Percentiles rank a stretch among this genome's conserved stretches.
phyloP scores from a whole-genome alignment of 2,797 vertebrate genomes.

The Acipenser transmontanus region DNA sequence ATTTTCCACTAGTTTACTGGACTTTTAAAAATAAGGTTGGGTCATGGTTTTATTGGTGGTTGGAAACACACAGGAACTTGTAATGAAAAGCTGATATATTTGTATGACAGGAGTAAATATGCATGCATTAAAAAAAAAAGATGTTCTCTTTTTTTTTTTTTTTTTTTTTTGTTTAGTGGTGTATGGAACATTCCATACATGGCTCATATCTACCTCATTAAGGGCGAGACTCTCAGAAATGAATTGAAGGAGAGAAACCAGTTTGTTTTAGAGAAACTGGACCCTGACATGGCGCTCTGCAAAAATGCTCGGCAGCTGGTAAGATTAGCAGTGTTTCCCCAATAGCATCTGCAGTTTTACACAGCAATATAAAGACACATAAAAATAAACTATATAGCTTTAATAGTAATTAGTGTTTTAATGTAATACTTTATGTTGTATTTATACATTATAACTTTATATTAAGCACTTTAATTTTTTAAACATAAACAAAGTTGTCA shows the following conservation, averaged over 20 bases:
- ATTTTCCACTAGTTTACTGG: slow-evolving; percentile 1
- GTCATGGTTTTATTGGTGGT: slow-evolving; percentile 10
- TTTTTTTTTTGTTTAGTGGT: slow-evolving; percentile 62
- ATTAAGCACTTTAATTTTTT: no score
- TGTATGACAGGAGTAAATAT: slow-evolving; percentile 16
- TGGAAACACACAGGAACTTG: not conserved
- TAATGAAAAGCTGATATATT: slow-evolving; percentile 9
- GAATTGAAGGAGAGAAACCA: slow-evolving; percentile 87
- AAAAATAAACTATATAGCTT: no score
- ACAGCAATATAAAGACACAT: no score
- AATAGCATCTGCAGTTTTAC: no score
- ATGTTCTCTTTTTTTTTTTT: not conserved
- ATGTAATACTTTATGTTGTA: no score
- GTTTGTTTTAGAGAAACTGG: slow-evolving; percentile 87
- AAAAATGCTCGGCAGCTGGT: slow-evolving; percentile 89
- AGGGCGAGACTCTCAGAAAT: slow-evolving; percentile 73
- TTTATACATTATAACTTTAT: no score
- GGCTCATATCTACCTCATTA: slow-evolving; percentile 89
- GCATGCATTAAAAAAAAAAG: slow-evolving; percentile 15
- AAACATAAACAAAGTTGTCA: no score
- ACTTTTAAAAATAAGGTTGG: not conserved
- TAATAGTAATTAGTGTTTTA: no score
- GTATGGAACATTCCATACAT: slow-evolving; percentile 96
- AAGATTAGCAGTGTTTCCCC: slow-evolving; percentile 38
- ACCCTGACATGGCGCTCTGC: slow-evolving; percentile 93